phyloP scores from a whole-genome alignment of 1,140 invertebrate species.

The Drosophila ohnishii region DNA sequence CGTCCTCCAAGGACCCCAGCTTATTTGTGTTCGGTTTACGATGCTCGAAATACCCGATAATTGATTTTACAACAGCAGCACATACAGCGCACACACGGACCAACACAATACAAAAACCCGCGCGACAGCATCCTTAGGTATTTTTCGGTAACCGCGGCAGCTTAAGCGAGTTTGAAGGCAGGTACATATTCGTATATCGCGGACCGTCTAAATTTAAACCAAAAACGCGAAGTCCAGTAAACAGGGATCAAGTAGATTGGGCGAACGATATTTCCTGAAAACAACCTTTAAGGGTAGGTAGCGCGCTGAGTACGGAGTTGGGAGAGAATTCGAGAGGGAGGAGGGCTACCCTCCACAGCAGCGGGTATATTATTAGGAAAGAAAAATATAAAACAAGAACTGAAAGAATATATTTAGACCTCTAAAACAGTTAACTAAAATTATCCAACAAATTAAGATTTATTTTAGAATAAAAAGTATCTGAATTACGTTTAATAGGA shows the following conservation, averaged over 20 bases:
- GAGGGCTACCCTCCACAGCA: constrained; percentile 13
- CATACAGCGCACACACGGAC: constrained; percentile 1
- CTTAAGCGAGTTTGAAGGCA: constrained; percentile 35
- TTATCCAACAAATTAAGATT: background rate
- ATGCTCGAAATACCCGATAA: constrained; percentile 63
- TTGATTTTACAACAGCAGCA: constrained; percentile 59
- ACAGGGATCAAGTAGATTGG: constrained; percentile 59
- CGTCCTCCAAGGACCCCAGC: constrained; percentile 30
- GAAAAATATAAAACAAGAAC: background rate
- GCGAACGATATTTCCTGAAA: constrained; percentile 57
- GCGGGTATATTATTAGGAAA: background rate
- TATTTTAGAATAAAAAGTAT: background rate
- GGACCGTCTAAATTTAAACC: constrained; percentile 48
- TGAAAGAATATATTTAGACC: background rate
- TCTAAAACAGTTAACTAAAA: background rate
- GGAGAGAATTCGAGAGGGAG: constrained; percentile 6
- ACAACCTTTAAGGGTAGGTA: constrained; percentile 42
- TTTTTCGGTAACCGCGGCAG: constrained; percentile 35
- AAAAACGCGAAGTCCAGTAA: constrained; percentile 40
- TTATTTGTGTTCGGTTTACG: constrained; percentile 63
- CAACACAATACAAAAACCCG: constrained; percentile 6
- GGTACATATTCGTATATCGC: constrained; percentile 31
- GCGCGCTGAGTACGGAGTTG: constrained; percentile 1
- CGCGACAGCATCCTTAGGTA: constrained; percentile 14
- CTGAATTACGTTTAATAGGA: background rate